These are phyloP conservation scores for Podarcis raffonei DNA, from an alignment of 2,113 vertebrate genomes.

Conservation along the genomic window DNA sequence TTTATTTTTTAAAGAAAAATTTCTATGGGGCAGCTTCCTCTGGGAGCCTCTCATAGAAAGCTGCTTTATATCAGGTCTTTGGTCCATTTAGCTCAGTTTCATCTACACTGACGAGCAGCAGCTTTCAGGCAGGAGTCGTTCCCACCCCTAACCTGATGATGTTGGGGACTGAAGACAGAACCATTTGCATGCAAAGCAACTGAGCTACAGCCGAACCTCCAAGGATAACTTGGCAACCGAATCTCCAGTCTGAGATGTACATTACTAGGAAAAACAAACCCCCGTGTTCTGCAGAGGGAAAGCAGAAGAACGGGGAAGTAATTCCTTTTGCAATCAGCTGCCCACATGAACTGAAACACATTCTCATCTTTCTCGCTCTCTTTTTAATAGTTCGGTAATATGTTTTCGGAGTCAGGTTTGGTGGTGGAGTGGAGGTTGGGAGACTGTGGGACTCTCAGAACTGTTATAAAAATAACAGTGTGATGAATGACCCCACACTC, in stretches of 20 bases:
- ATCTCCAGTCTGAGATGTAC: background rate
- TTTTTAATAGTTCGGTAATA: slow-evolving; percentile 8
- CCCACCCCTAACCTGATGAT: too few relatives aligned
- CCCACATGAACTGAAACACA: background rate
- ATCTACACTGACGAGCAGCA: too few relatives aligned
- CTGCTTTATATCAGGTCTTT: too few relatives aligned
- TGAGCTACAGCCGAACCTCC: too few relatives aligned
- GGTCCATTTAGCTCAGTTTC: too few relatives aligned
- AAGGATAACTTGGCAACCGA: background rate
- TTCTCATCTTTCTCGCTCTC: slow-evolving; percentile 33
- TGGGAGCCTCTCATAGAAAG: too few relatives aligned
- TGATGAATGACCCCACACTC: slow-evolving; percentile 73
- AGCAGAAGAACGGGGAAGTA: background rate
- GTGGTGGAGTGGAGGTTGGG: background rate
- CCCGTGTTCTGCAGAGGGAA: background rate
- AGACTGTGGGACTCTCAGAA: slow-evolving; percentile 17
- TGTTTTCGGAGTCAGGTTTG: slow-evolving; percentile 20
- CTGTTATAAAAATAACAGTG: slow-evolving; percentile 71
- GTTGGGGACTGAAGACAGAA: too few relatives aligned
- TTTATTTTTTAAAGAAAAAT: too few relatives aligned
- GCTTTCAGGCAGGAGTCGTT: too few relatives aligned
- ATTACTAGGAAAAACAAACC: background rate
- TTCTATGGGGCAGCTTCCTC: too few relatives aligned
- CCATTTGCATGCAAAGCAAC: too few relatives aligned
- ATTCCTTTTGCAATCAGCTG: background rate